A percentile compares a stretch with the other conserved stretches of the same genome.
Conservation (phyloP, 2,113 vertebrate species). For the Gadus macrocephalus region DNA sequence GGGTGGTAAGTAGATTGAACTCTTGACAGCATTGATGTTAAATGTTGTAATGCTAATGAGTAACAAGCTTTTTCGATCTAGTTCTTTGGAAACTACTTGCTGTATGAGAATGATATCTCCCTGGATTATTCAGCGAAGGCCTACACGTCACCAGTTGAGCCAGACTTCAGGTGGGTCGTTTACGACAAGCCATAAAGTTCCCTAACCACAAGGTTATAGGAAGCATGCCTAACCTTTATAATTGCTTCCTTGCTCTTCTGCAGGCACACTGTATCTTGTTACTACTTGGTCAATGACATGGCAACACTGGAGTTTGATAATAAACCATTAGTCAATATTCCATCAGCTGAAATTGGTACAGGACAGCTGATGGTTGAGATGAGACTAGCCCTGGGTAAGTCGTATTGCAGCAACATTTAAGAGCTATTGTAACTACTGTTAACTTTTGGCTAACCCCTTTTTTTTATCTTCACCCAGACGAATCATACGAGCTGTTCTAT, state of each 20-base stretch:
- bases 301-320: constrained; percentile 41
- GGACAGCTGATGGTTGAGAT: constrained; percentile 63
- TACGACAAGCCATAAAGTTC: neutral
- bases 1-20: constrained; percentile 42
- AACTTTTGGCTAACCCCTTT: no score
- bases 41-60: neutral
- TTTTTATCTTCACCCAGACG: constrained; percentile 42
- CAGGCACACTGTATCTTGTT: constrained; percentile 64
- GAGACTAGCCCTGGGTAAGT: constrained; percentile 58
- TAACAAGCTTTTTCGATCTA: constrained; percentile 18
- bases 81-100: constrained; percentile 63
- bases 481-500: constrained; percentile 55
- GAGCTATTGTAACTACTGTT: neutral
- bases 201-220: no score
- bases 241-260: neutral
- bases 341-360: constrained; percentile 45
- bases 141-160: constrained; percentile 16
- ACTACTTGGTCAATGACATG: constrained; percentile 58
- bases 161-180: constrained; percentile 55
- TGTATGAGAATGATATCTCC: constrained; percentile 69
- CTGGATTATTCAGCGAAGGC: constrained; percentile 4
- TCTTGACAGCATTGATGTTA: neutral
- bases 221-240: neutral
- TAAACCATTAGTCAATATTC: constrained; percentile 23
- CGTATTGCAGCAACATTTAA: neutral